A percentile compares a stretch with the other conserved stretches of the same genome.
phyloP scores from a whole-genome alignment of 1,140 invertebrate species.

The Pristionchus pacificus region DNA sequence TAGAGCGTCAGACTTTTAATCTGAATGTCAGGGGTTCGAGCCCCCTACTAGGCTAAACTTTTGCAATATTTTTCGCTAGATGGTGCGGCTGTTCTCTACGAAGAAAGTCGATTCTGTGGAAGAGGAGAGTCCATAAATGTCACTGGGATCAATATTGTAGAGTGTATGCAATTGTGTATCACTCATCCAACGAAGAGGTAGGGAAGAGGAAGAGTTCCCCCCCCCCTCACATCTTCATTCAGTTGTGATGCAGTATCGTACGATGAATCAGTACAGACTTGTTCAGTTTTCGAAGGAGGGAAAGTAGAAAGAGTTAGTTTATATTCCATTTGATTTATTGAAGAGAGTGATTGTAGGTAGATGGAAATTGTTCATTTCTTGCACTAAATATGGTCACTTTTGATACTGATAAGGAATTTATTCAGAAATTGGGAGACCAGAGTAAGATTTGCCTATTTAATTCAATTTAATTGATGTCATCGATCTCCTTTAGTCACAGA shows the following conservation, averaged over 20 bases:
- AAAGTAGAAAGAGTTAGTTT: neutral
- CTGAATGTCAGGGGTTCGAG: conserved; percentile 1
- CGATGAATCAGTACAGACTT: neutral
- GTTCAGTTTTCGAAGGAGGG: neutral
- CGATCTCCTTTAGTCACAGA: too few species aligned
- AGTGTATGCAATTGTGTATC: neutral
- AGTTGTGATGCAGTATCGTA: neutral
- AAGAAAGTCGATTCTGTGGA: neutral
- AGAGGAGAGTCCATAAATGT: neutral
- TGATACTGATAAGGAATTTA: neutral
- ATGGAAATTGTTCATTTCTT: neutral
- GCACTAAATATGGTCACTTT: neutral
- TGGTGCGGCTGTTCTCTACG: neutral
- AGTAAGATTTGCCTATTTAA: neutral
- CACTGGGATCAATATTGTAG: neutral
- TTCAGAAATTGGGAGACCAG: neutral
- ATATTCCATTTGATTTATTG: neutral
- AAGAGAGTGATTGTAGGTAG: neutral
- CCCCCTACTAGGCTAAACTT: neutral
- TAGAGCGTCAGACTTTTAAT: conserved; percentile 1
- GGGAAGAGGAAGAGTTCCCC: neutral
- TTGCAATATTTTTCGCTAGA: neutral
- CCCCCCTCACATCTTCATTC: neutral
- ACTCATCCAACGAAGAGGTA: neutral
- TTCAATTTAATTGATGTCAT: too few species aligned